Base-by-base conservation (phyloP, 2,113 vertebrate species). In the Triplophysa tibetana region DNA sequence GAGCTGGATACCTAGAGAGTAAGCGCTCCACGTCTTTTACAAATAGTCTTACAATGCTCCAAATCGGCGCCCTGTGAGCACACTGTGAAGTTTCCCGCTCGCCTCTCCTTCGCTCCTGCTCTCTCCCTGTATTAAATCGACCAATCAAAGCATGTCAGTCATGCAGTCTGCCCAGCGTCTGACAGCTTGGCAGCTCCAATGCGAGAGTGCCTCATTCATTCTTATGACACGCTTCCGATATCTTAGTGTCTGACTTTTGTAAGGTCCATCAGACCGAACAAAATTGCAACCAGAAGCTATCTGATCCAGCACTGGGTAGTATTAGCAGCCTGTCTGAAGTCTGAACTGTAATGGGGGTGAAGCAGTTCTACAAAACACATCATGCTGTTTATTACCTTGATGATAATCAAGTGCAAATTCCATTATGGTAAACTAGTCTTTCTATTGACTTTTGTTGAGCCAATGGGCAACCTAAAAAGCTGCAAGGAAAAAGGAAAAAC, bases 171-270 rank as follows among this genome's bases (percentile, higher is more conserved):
- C 89, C 90, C 90, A 85, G 62, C 84, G 58, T 84, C 84, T 92
- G 91, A 92, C 91, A 92, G 90, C 88, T 90, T 92, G 91, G 90
- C 91, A 92, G 90, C 87, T 92, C 87, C 86, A 76, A 90, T 88
- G 90, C 89, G 86, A 89, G 90, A 91, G 88, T 75, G 89, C 88
- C 92, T 92, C 92, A 93, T 92, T 92, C 90, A 91, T 92, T 92
- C 86, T 85, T 89, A 92, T 93, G 91, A 93, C 92, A 93, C 88
- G 88, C 92, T 93, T 90, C 92, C 91, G 88, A 93, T 93, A 93
- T 91, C 88, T 88, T 86, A 85, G 75, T 77, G 88, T 83, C 79
- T 68, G 82, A 76, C 84, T 86, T 77, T 79, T 67, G 65, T 79
- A 83, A 83, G 84, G 84, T 81, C 79, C 81, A 85, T 82, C 81